A percentile compares a stretch with the other conserved stretches of the same genome.
phyloP scores from a whole-genome alignment of 2,797 vertebrate genomes.

The Chelmon rostratus region DNA sequence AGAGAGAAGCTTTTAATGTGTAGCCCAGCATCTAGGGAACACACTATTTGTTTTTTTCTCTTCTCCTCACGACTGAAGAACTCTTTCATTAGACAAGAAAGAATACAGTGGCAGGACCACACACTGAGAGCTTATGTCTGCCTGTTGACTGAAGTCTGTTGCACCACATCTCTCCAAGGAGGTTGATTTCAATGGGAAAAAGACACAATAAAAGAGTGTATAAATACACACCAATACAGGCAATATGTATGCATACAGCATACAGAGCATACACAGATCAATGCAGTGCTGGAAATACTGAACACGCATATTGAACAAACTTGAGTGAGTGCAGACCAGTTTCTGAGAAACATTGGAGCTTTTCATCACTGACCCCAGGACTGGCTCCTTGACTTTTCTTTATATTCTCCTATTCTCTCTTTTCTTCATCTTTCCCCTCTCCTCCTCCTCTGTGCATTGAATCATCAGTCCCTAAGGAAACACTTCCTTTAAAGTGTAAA shows the following conservation, averaged over 20 bases:
- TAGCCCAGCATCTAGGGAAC: slow-evolving; percentile 32
- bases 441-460: not conserved
- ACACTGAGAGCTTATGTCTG: slow-evolving; percentile 63
- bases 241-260: not conserved
- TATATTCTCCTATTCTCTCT: not conserved
- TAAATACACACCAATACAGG: slow-evolving; percentile 12
- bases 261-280: not conserved
- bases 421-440: not conserved
- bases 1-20: slow-evolving; percentile 40
- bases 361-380: not conserved
- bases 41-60: slow-evolving; percentile 42
- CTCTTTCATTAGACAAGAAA: slow-evolving; percentile 52
- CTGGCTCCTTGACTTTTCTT: not conserved
- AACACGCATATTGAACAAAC: not conserved
- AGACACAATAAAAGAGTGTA: not conserved
- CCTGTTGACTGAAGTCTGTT: slow-evolving; percentile 52
- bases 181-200: slow-evolving; percentile 22
- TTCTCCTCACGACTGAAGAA: slow-evolving; percentile 24
- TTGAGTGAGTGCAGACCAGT: not conserved
- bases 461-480: not conserved
- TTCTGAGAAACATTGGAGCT: not conserved
- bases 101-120: slow-evolving; percentile 58
- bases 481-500: not conserved
- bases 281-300: not conserved
- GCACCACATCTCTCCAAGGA: slow-evolving; percentile 48